Conservation (phyloP, 2,113 vertebrate genomes). For the Myiozetetes cayanensis region DNA sequence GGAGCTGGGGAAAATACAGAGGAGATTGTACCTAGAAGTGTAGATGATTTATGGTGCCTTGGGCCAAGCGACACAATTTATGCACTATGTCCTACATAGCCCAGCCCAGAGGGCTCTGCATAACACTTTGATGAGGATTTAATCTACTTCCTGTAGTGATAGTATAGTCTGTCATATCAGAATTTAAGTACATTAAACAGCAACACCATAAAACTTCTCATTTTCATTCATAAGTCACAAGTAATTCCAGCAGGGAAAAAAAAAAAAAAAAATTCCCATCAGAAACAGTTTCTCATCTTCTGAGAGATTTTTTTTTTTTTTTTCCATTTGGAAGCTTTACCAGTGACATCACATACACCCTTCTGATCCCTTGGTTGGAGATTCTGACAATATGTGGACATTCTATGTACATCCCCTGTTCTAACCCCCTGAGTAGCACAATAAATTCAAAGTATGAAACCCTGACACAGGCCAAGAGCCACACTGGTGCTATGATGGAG, state of each 20-base stretch:
- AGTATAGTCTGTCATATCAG: background rate
- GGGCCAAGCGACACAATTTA: background rate
- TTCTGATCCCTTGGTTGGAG: background rate
- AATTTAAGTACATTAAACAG: constrained; percentile 36
- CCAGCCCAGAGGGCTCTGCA: constrained; percentile 3
- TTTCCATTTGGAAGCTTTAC: background rate
- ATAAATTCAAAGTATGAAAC: background rate
- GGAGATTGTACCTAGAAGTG: background rate
- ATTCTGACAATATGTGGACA: background rate
- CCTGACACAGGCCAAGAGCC: background rate
- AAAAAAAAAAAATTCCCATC: background rate
- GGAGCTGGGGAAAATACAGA: background rate
- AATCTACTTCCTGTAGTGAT: constrained; percentile 24
- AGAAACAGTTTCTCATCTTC: background rate
- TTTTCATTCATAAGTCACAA: constrained; percentile 29
- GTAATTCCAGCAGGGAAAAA: background rate
- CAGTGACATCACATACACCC: background rate
- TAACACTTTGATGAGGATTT: constrained; percentile 25
- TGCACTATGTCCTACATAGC: background rate
- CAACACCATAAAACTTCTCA: constrained; percentile 20
- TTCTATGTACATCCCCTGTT: background rate
- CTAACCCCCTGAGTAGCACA: background rate
- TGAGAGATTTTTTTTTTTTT: background rate
- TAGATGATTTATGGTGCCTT: background rate
- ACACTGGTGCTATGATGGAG: no score